Percentiles rank a stretch among this genome's conserved stretches.
Evolutionary conservation across 2,888 invertebrate genomes (phyloP).

Genomic region (Melitaea athalia): DNA sequence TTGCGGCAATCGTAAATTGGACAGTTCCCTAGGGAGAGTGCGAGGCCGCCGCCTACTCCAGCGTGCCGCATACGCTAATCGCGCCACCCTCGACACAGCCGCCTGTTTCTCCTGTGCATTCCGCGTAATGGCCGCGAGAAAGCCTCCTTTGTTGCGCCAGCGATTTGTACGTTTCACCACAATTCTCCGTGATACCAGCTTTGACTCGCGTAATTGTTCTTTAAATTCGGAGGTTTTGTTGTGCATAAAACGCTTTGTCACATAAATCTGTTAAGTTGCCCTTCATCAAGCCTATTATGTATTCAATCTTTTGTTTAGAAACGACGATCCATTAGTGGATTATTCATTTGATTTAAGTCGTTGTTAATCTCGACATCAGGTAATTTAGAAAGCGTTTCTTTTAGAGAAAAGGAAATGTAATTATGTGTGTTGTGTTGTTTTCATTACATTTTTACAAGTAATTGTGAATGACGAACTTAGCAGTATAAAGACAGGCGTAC

Average conservation of each 20-base stretch:
- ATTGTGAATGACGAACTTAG: constrained; percentile 21
- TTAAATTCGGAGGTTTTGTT: constrained; percentile 77
- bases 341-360: constrained; percentile 36
- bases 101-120: constrained; percentile 60
- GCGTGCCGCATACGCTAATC: constrained; percentile 72
- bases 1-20: constrained; percentile 78
- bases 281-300: constrained; percentile 55
- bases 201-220: constrained; percentile 81
- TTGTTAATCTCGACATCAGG: constrained; percentile 1
- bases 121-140: constrained; percentile 78
- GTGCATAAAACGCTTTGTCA: constrained; percentile 79
- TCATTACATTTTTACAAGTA: constrained; percentile 14
- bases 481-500: constrained; percentile 49
- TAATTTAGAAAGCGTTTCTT: not conserved
- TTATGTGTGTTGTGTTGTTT: not conserved
- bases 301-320: constrained; percentile 62
- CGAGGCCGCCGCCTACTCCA: constrained; percentile 54
- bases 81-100: constrained; percentile 55
- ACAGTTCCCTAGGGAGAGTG: constrained; percentile 53
- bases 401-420: not conserved
- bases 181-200: constrained; percentile 75
- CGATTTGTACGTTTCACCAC: constrained; percentile 79
- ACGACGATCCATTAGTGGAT: constrained; percentile 55
- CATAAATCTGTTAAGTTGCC: constrained; percentile 72
- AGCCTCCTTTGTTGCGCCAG: constrained; percentile 79